phyloP scores from a whole-genome alignment of 2,113 vertebrate genomes.

The Aphelocoma coerulescens region DNA sequence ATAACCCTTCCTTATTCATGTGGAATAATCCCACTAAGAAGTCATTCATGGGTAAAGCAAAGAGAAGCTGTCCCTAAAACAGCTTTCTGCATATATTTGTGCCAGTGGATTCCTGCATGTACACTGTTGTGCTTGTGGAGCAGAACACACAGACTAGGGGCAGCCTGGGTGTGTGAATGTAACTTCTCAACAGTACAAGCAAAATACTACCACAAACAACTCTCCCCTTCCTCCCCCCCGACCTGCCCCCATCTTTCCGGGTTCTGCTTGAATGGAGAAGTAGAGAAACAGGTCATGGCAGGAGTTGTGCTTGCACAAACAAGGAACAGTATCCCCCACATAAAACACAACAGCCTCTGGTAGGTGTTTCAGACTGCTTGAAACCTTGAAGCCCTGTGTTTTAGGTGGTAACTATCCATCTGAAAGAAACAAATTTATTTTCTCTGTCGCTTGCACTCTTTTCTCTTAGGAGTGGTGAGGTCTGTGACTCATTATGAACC shows the following conservation, averaged over 20 bases:
- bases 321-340: background rate
- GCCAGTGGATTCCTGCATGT: slow-evolving; percentile 29
- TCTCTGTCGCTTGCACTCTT: background rate
- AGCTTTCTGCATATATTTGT: slow-evolving; percentile 23
- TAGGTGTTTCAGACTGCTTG: background rate
- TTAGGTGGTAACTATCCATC: background rate
- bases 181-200: background rate
- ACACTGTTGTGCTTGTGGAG: background rate
- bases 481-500: background rate
- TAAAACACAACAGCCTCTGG: background rate
- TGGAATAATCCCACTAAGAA: slow-evolving; percentile 59
- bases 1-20: slow-evolving; percentile 64
- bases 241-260: background rate
- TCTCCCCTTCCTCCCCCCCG: background rate
- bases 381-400: background rate
- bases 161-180: background rate
- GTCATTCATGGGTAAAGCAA: slow-evolving; percentile 61
- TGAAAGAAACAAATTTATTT: background rate
- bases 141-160: background rate
- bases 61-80: slow-evolving; percentile 54
- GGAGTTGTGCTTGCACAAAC: background rate
- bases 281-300: background rate
- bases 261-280: background rate
- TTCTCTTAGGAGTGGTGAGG: background rate
- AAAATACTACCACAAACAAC: background rate